Evolutionary conservation across 2,113 vertebrate genomes (phyloP).

Genomic region (Antidorcas marsupialis): DNA sequence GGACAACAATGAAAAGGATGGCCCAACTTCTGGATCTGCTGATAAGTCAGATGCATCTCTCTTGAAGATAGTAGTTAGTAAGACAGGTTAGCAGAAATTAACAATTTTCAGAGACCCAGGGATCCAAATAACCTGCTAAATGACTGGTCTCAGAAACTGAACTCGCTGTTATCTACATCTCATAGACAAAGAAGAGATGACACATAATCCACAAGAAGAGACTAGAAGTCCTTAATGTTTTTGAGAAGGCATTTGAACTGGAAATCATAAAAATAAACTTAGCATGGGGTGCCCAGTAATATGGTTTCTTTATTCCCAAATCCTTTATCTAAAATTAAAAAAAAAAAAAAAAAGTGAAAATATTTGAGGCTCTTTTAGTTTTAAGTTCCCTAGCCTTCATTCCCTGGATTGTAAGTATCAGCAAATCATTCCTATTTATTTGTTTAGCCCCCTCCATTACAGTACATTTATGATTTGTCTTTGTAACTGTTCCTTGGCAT

Average conservation of each 20-base stretch:
- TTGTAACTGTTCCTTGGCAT: slow-evolving; percentile 35
- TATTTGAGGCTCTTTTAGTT: slow-evolving; percentile 70
- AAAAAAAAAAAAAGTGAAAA: slow-evolving; percentile 69
- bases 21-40: slow-evolving; percentile 91
- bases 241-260: slow-evolving; percentile 72
- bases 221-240: slow-evolving; percentile 74
- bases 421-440: slow-evolving; percentile 44
- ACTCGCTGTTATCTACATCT: slow-evolving; percentile 92
- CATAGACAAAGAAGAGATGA: slow-evolving; percentile 95
- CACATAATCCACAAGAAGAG: slow-evolving; percentile 89
- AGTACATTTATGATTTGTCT: slow-evolving; percentile 13
- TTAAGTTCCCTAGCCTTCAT: slow-evolving; percentile 71
- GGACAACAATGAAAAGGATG: slow-evolving; percentile 94
- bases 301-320: slow-evolving; percentile 60
- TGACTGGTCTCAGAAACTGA: slow-evolving; percentile 94
- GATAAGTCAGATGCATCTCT: slow-evolving; percentile 92
- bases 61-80: slow-evolving; percentile 90
- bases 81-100: slow-evolving; percentile 92
- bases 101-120: slow-evolving; percentile 95
- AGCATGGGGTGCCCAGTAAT: slow-evolving; percentile 63
- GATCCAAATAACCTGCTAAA: slow-evolving; percentile 95
- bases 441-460: neutral
- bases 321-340: slow-evolving; percentile 73
- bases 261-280: slow-evolving; percentile 70
- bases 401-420: neutral